Conservation (phyloP, 1,140 invertebrate genomes). For the Nasonia longicornis region DNA sequence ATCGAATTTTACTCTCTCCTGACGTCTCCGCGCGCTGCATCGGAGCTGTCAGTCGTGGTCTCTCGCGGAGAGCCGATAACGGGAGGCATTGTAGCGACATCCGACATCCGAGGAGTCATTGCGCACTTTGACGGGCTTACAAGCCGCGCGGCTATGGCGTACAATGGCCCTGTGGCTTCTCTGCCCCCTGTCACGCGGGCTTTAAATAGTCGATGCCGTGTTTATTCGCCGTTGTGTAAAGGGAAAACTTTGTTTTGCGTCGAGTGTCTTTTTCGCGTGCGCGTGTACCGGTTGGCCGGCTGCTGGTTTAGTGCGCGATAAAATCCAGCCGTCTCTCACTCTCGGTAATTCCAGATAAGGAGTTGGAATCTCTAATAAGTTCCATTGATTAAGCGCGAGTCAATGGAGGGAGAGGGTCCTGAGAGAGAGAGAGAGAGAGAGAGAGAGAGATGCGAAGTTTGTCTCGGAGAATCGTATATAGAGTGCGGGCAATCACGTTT, state of each 20-base stretch:
- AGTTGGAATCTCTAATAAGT: conserved; percentile 3
- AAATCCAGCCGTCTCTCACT: not conserved
- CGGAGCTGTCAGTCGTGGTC: not conserved
- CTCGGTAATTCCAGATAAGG: not conserved
- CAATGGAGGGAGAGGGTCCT: not conserved
- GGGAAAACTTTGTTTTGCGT: too few relatives aligned
- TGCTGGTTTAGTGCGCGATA: not conserved
- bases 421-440: not conserved
- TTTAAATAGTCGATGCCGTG: not conserved
- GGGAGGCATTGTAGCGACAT: conserved; percentile 26
- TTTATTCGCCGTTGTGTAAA: not conserved
- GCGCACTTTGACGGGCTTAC: conserved; percentile 23
- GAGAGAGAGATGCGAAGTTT: not conserved
- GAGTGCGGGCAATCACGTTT: not conserved
- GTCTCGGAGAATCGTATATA: not conserved
- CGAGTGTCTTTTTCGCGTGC: too few relatives aligned
- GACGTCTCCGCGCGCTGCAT: not conserved
- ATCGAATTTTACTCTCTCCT: not conserved
- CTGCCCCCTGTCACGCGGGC: too few relatives aligned
- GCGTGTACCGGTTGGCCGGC: not conserved
- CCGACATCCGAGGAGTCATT: conserved; percentile 27
- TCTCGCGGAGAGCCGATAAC: conserved; percentile 23
- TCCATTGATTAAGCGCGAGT: not conserved
- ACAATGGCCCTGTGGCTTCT: not conserved
- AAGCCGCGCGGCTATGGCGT: not conserved